These are phyloP conservation scores for Trichomalopsis sarcophagae DNA, from an alignment of 1,140 invertebrate genomes.

Conservation along the genomic window DNA sequence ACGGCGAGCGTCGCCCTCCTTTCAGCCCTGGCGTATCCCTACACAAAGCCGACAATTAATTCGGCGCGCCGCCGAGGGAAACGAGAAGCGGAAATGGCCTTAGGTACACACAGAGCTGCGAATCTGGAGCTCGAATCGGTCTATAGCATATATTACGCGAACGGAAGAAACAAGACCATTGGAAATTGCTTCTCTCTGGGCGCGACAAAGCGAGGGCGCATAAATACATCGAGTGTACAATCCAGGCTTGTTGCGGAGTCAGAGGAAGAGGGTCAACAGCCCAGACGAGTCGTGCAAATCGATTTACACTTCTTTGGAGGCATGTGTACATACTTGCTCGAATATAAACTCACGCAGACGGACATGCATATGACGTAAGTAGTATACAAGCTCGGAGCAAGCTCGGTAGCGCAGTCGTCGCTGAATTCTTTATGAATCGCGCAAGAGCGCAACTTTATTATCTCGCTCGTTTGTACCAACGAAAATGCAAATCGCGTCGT, in stretches of 20 bases:
- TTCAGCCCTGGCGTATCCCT: not conserved
- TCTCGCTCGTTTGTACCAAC: slow-evolving; percentile 26
- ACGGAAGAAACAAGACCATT: slow-evolving; percentile 58
- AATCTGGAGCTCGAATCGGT: slow-evolving; percentile 55
- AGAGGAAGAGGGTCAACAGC: slow-evolving; percentile 48
- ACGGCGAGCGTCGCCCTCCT: slow-evolving; percentile 55
- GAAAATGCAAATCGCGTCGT: slow-evolving; percentile 9
- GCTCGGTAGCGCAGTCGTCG: not conserved
- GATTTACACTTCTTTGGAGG: not conserved
- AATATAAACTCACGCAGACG: not conserved
- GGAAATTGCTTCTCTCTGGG: slow-evolving; percentile 24
- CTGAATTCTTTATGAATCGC: slow-evolving; percentile 57
- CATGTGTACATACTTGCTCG: not conserved
- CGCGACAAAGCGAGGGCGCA: slow-evolving; percentile 55
- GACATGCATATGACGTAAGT: not conserved
- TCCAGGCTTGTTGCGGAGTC: slow-evolving; percentile 24
- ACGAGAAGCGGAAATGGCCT: slow-evolving; percentile 70
- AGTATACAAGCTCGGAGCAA: not conserved
- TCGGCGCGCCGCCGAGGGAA: slow-evolving; percentile 61
- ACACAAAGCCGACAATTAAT: slow-evolving; percentile 66
- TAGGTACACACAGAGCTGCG: slow-evolving; percentile 20
- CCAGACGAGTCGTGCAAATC: slow-evolving; percentile 19
- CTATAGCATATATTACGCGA: slow-evolving; percentile 33
- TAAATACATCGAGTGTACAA: slow-evolving; percentile 27
- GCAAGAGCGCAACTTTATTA: slow-evolving; percentile 23